Evolutionary conservation across 2,113 vertebrate species (phyloP), one percentile per base, ranked within the genome.

Genomic region (Pagrus major): DNA sequence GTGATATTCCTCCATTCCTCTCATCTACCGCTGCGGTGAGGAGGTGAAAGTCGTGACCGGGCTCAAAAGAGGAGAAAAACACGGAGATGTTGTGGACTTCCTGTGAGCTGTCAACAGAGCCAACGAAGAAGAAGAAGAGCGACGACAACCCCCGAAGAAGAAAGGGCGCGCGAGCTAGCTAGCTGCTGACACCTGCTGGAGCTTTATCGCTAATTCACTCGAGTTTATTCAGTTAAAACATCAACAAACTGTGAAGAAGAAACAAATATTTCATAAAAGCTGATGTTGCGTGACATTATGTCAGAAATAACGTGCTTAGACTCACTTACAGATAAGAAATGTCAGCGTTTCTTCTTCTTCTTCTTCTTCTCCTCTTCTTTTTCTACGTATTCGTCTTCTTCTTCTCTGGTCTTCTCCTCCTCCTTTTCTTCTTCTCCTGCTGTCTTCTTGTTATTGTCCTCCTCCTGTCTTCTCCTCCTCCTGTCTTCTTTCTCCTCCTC

Each of bases 1-100:
- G 1, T 91, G 89, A 65, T 78, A 94, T n/a, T 95, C 93, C 58
- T 94, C 94, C 94, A 94, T 95, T 14, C 49, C 64, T 9, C 72
- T 37, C 33, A 3, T 35, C 6, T 27, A 11, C 1, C 6, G 3
- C 8, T 0, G 54, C 2, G 27, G 14, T 25, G 1, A 11, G 1
- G 1, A 0, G 8, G 0, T 2, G 0, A 2, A 0, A 37, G 0
- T 10, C 0, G 21, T 59, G 20, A 21, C 2, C 10, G 3, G 3
- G 15, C 0, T 0, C 16, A 64, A 56, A 54, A 4, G 0, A 18
- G 0, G 23, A 14, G 18, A 21, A 33, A 27, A 31, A 60, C 1
- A 2, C 16, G 15, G 23, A 63, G 59, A 25, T 9, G 51, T 6
- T 21, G 1, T 0, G 35, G 12, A 61, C 65, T 85, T 86, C 85